These are phyloP conservation scores for Laupala kohalensis DNA, from an alignment of 1,140 invertebrate species.

Conservation along the genomic window DNA sequence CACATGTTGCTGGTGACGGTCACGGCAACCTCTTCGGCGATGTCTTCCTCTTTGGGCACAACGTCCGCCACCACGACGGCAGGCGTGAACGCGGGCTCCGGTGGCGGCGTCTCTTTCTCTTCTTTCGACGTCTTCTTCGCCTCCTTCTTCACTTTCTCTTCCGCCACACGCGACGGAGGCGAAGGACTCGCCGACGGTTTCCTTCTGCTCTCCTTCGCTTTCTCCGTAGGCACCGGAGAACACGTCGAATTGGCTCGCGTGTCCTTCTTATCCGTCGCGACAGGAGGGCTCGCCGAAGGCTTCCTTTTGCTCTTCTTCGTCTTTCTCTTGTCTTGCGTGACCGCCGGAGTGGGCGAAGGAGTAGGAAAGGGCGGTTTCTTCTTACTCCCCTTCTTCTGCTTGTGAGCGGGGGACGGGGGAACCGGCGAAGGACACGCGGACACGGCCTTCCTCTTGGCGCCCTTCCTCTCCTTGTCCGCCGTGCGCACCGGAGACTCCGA, in stretches of 20 bases:
- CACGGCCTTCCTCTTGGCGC: no score
- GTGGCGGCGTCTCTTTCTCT: no score
- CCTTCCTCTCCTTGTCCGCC: no score
- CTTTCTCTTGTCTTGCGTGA: neutral
- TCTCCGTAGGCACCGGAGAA: neutral
- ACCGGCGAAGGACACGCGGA: no score
- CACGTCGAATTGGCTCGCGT: neutral
- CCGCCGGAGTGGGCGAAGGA: neutral
- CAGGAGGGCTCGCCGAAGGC: no score
- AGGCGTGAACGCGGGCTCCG: no score
- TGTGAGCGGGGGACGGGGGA: no score
- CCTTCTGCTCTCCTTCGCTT: neutral
- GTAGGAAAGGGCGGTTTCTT: neutral
- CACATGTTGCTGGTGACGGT: neutral
- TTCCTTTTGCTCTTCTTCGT: neutral
- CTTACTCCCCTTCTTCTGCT: neutral
- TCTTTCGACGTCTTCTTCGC: no score
- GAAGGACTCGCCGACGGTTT: neutral
- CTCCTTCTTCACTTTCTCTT: neutral
- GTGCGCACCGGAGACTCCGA: no score
- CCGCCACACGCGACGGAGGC: no score
- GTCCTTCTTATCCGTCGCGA: neutral
- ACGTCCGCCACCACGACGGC: neutral
- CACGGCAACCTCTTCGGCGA: no score
- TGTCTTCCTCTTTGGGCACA: no score